Percentiles rank a stretch among this genome's conserved stretches.
Evolutionary conservation across 2,113 vertebrate species (phyloP).

Genomic region (Lepisosteus osseus): DNA sequence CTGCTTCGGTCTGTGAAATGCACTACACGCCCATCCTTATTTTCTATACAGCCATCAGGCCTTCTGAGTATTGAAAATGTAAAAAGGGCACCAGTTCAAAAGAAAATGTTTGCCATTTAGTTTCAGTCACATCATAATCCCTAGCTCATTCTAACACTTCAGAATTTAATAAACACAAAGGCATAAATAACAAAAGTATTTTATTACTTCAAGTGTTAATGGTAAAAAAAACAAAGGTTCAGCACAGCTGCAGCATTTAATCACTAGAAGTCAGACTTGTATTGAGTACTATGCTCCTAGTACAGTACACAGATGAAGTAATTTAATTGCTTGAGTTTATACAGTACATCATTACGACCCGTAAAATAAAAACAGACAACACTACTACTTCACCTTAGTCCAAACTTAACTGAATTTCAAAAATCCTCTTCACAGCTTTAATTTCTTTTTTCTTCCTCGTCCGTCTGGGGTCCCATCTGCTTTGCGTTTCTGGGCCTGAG

Average conservation of each 20-base stretch:
- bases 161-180: conserved; percentile 27
- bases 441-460: conserved; percentile 90
- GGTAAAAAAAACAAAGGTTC: conserved; percentile 77
- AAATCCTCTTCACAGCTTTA: conserved; percentile 84
- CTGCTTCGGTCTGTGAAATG: too few species aligned
- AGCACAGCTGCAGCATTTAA: conserved; percentile 85
- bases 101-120: too few species aligned
- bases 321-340: conserved; percentile 74
- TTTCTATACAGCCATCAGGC: too few species aligned
- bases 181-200: conserved; percentile 73
- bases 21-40: too few species aligned
- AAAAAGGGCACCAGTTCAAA: too few species aligned
- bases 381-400: conserved; percentile 54
- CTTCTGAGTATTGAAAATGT: too few species aligned
- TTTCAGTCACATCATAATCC: too few species aligned
- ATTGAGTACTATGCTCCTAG: conserved; percentile 71
- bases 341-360: conserved; percentile 89
- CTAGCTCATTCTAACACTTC: too few species aligned
- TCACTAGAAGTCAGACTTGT: conserved; percentile 74
- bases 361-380: conserved; percentile 75
- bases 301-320: conserved; percentile 77
- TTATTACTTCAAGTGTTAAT: conserved; percentile 87
- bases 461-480: conserved; percentile 87
- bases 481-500: conserved; percentile 91
- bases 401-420: conserved; percentile 59